phyloP scores from a whole-genome alignment of 2,888 invertebrate species.

The Encarsia formosa region DNA sequence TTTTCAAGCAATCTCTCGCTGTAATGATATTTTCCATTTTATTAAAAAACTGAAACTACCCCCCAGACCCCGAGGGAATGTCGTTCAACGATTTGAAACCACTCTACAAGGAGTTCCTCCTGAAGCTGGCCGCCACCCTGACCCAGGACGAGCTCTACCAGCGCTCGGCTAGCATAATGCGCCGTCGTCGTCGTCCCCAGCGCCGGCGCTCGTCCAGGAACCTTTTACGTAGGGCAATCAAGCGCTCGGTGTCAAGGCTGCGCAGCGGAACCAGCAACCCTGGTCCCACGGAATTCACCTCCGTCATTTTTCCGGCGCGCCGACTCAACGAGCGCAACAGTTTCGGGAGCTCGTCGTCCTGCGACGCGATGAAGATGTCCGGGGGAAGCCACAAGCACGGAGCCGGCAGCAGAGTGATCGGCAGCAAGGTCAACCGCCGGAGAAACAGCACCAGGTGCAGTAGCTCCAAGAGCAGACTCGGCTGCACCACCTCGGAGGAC shows the following conservation, averaged over 20 bases:
- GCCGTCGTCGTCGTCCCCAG: slow-evolving; percentile 54
- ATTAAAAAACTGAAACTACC: background rate
- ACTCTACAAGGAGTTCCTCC: slow-evolving; percentile 83
- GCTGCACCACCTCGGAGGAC: slow-evolving; percentile 47
- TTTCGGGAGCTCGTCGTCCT: slow-evolving; percentile 47
- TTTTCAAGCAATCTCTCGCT: too few species aligned
- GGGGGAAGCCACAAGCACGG: background rate
- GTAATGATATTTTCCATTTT: too few species aligned
- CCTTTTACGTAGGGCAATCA: slow-evolving; percentile 46
- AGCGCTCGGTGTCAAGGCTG: slow-evolving; percentile 47
- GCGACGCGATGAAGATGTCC: slow-evolving; percentile 43
- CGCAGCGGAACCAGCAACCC: slow-evolving; percentile 39
- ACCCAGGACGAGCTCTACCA: slow-evolving; percentile 91
- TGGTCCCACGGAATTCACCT: slow-evolving; percentile 50
- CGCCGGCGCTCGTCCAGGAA: slow-evolving; percentile 40
- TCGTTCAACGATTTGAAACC: slow-evolving; percentile 89
- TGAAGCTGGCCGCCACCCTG: slow-evolving; percentile 81
- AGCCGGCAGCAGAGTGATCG: slow-evolving; percentile 38
- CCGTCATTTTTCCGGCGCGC: slow-evolving; percentile 49
- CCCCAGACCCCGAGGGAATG: slow-evolving; percentile 79
- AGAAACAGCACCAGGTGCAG: slow-evolving; percentile 37
- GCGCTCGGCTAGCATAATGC: slow-evolving; percentile 85
- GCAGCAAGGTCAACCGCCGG: slow-evolving; percentile 41
- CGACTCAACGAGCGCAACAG: slow-evolving; percentile 40
- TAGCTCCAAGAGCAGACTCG: slow-evolving; percentile 32